phyloP scores from a whole-genome alignment of 2,113 vertebrate genomes.

The Clarias macrocephalus region DNA sequence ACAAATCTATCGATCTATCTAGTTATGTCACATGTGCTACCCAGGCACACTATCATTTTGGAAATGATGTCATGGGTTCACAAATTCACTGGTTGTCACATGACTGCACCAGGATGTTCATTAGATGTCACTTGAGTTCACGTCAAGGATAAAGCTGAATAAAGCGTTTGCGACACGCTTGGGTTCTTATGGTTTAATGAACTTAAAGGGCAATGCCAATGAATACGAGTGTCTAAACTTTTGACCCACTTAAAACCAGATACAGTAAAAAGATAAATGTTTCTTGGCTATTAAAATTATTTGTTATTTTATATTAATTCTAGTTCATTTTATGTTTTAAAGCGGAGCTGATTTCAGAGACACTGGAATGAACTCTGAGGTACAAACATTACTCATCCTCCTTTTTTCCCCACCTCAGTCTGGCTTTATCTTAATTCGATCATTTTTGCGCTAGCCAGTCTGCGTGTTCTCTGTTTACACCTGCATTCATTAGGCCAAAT shows the following conservation, averaged over 20 bases:
- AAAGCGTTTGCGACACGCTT: no score
- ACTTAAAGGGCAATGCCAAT: neutral
- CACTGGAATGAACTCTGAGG: neutral
- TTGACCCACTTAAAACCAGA: neutral
- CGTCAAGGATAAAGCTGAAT: no score
- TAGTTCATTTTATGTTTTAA: neutral
- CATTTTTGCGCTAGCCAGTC: neutral
- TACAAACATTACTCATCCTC: neutral
- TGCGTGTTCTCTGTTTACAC: neutral
- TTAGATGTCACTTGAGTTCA: no score
- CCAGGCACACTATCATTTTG: no score
- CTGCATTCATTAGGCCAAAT: neutral
- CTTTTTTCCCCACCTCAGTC: neutral
- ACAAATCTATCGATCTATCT: no score
- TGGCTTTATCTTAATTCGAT: neutral
- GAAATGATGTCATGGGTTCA: no score
- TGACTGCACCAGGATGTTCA: no score
- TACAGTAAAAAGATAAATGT: neutral
- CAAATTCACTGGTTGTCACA: no score
- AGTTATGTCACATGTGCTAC: no score
- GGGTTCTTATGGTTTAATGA: no score
- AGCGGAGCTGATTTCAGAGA: neutral
- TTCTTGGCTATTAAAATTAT: neutral
- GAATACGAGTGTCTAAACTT: neutral
- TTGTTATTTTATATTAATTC: no score